A percentile compares a stretch with the other conserved stretches of the same genome.
Conservation (phyloP, 2,113 vertebrate genomes). For the Trogon surrucura region DNA sequence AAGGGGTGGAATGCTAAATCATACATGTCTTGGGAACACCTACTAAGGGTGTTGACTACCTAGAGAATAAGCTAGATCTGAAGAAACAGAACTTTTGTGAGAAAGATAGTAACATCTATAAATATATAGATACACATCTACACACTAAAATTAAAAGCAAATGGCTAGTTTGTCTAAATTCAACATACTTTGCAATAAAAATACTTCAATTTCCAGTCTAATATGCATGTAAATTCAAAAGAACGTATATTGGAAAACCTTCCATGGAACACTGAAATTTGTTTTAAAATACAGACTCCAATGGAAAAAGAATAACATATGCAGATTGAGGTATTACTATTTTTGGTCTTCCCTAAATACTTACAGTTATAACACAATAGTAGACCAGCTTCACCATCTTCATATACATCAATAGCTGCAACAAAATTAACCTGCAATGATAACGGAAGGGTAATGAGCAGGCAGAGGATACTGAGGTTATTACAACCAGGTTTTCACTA, state of each 20-base stretch:
- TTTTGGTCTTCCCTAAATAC: conserved; percentile 58
- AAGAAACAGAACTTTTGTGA: background rate
- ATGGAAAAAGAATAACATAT: background rate
- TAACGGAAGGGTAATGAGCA: conserved; percentile 40
- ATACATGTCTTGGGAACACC: background rate
- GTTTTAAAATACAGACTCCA: background rate
- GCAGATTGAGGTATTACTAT: background rate
- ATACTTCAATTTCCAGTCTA: background rate
- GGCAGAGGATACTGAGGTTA: background rate
- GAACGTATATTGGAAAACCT: background rate
- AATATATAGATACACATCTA: background rate
- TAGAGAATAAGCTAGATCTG: background rate
- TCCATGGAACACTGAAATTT: background rate
- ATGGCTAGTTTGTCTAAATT: background rate
- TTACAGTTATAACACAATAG: conserved; percentile 98
- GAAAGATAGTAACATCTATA: background rate
- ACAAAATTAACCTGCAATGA: conserved; percentile 95
- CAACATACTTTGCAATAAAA: background rate
- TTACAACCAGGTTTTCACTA: background rate
- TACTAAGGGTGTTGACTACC: background rate
- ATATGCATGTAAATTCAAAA: background rate
- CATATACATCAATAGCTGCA: conserved; percentile 96
- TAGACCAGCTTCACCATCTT: conserved; percentile 98
- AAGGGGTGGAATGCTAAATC: background rate
- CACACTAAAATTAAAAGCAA: background rate